phyloP scores from a whole-genome alignment of 2,888 invertebrate genomes.

The Linyphia triangularis region DNA sequence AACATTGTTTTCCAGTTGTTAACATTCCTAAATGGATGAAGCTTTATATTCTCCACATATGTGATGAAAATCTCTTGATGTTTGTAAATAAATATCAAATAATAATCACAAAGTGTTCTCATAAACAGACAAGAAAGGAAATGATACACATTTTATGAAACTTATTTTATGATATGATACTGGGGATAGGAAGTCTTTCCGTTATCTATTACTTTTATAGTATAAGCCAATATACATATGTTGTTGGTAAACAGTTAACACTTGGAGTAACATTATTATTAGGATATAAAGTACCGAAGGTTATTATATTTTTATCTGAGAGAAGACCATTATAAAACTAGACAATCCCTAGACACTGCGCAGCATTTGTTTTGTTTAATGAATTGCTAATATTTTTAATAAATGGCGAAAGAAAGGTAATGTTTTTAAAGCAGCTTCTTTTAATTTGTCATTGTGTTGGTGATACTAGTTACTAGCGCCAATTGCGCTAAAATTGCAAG shows the following conservation, averaged over 20 bases:
- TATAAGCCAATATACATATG: constrained; percentile 36
- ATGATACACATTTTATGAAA: constrained; percentile 26
- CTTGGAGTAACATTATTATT: constrained; percentile 9
- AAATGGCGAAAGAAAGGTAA: no score
- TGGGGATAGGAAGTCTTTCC: constrained; percentile 1
- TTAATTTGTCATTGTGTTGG: no score
- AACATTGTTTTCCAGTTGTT: constrained; percentile 69
- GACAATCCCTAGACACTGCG: background rate
- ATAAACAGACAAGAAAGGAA: constrained; percentile 27
- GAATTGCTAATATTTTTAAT: no score
- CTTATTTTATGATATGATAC: constrained; percentile 32
- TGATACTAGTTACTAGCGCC: no score
- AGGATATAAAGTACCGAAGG: background rate
- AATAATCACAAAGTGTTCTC: constrained; percentile 27
- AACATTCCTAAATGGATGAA: constrained; percentile 71
- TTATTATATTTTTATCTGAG: background rate
- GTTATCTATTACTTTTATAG: constrained; percentile 14
- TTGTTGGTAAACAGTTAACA: constrained; percentile 12
- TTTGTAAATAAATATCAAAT: constrained; percentile 54
- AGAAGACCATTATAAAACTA: background rate
- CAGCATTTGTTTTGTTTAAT: background rate
- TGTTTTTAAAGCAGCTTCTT: no score
- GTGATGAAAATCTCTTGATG: constrained; percentile 29
- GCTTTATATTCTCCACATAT: constrained; percentile 56
- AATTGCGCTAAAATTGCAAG: no score